Evolutionary conservation across 2,797 vertebrate species (phyloP), one percentile per base, ranked within the genome.

Genomic region (Megalops cyprinoides): DNA sequence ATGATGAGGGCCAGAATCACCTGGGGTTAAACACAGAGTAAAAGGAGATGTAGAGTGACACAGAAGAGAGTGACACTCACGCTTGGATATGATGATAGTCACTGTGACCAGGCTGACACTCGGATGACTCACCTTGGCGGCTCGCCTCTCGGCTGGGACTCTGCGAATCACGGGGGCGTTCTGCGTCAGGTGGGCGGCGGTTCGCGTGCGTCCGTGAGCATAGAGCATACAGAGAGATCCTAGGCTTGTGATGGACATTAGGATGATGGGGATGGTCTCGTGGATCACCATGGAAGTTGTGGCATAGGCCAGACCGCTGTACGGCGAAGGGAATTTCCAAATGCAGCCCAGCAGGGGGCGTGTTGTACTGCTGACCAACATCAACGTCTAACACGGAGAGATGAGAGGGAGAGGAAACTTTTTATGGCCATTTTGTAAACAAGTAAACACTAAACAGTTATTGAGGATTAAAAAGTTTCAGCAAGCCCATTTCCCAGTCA

Each of bases 231-330:
- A 89, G 31, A 96, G 91, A 7, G 95, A 95, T 81, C 90, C 90
- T 77, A 95, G 37, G 85, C 94, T 96, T 76, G 94, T 93, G 34
- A 84, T 1, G 10, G 87, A 85, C 95, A 96, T 96, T 39, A 96
- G 81, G 58, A 94, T 5, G 7, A 96, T 93, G 25, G 95, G 95
- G n/a, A 94, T 37, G 0, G 85, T 76, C 85, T 96, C 94, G 6
- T 96, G 94, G 85, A 96, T 90, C 79, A 94, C 89, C 91, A 96
- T 89, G 37, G 95, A 94, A 20, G 91, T 86, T 12, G 94, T 95
- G 62, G 93, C 93, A 10, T 93, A 96, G 42, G 89, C 87, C 85
- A 95, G 87, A 34, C 94, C 94, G 0, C 85, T 91, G 83, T 86
- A 81, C 25, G 10, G 62, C n/a, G 87, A 78, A 3, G 94, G 94